These are phyloP conservation scores for Eremobia ochroleuca DNA, from an alignment of 2,888 invertebrate species.

Conservation along the genomic window DNA sequence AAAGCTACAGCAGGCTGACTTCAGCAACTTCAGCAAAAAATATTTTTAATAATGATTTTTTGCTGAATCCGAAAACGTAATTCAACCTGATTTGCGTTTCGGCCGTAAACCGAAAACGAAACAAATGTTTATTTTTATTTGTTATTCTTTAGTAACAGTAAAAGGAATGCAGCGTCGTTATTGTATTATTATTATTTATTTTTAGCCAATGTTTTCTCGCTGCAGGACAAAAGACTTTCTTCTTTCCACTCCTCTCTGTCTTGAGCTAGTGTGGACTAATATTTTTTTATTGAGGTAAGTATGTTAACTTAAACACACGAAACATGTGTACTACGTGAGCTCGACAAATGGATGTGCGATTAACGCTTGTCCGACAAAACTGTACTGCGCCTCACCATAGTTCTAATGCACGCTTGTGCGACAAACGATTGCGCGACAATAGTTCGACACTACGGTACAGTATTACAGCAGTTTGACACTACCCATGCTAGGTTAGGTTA, in stretches of 20 bases:
- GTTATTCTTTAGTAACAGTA: neutral
- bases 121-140: neutral
- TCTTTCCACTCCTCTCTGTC: neutral
- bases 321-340: too few relatives aligned
- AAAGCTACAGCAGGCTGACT: neutral
- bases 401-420: too few relatives aligned
- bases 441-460: too few relatives aligned
- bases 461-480: too few relatives aligned
- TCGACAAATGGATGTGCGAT: too few relatives aligned
- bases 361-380: too few relatives aligned
- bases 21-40: too few relatives aligned
- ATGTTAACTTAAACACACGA: neutral
- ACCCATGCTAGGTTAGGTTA: too few relatives aligned
- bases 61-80: neutral
- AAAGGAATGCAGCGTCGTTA: neutral
- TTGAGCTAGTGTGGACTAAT: neutral
- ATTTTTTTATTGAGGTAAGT: neutral
- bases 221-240: too few relatives aligned
- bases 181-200: neutral
- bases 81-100: neutral
- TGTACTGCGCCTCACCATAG: too few relatives aligned
- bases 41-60: too few relatives aligned
- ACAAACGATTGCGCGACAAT: too few relatives aligned
- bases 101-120: neutral
- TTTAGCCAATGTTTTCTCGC: neutral